phyloP scores from a whole-genome alignment of 2,797 vertebrate genomes.

The Steatocranus sp. region DNA sequence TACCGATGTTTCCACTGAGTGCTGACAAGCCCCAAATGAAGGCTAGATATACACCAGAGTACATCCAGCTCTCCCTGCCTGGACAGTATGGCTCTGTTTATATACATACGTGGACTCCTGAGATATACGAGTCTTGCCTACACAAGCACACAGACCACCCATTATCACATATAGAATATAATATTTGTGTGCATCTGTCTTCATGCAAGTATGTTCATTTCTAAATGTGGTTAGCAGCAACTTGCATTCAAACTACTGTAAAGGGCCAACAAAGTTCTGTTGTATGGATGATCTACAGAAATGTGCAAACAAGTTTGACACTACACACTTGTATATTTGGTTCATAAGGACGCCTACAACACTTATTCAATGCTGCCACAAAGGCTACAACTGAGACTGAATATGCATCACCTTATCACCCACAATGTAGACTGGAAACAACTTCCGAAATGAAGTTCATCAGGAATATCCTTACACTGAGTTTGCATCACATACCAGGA shows the following conservation, averaged over 20 bases:
- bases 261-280: background rate
- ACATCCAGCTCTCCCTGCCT: constrained; percentile 39
- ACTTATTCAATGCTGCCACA: background rate
- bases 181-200: background rate
- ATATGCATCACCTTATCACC: background rate
- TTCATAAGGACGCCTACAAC: background rate
- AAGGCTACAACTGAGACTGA: background rate
- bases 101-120: constrained; percentile 33
- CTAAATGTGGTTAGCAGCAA: background rate
- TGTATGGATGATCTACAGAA: background rate
- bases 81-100: constrained; percentile 68
- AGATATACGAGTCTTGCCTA: constrained; percentile 23
- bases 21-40: constrained; percentile 64
- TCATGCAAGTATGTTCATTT: background rate
- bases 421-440: accelerated
- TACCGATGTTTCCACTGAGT: constrained; percentile 68
- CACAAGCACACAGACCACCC: constrained; percentile 61
- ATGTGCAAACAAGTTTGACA: background rate
- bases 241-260: background rate
- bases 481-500: constrained; percentile 65
- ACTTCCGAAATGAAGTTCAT: background rate
- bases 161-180: constrained; percentile 19
- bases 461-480: background rate
- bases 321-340: background rate
- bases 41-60: constrained; percentile 63